Evolutionary conservation across 2,888 invertebrate genomes (phyloP).

Genomic region (Platycnemis pennipes): DNA sequence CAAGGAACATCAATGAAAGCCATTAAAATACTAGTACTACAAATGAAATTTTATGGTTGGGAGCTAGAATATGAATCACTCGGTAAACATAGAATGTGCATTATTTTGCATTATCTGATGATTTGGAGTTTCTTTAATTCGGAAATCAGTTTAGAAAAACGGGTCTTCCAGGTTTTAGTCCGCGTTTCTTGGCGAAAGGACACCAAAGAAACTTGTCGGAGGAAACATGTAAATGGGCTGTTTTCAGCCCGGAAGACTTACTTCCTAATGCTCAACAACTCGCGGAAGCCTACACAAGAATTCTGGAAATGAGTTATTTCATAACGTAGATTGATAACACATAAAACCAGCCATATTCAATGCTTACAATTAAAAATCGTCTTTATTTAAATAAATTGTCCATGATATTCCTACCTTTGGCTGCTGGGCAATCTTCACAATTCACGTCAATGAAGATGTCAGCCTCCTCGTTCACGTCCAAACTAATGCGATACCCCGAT

Average conservation of each 20-base stretch:
- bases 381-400: background rate
- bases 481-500: background rate
- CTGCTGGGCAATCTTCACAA: background rate
- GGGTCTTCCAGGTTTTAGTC: background rate
- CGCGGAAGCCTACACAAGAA: background rate
- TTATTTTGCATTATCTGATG: background rate
- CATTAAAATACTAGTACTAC: background rate
- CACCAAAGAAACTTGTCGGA: background rate
- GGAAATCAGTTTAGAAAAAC: background rate
- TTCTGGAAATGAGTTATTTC: background rate
- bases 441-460: background rate
- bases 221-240: background rate
- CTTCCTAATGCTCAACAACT: background rate
- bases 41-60: conserved; percentile 1
- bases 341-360: background rate
- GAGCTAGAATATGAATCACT: too few relatives aligned
- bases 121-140: background rate
- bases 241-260: background rate
- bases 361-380: background rate
- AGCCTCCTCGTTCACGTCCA: background rate
- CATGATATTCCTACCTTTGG: background rate
- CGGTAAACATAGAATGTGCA: background rate
- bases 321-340: background rate
- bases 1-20: background rate
- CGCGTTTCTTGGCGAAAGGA: background rate